Percentiles rank a stretch among this genome's conserved stretches.
phyloP scores from a whole-genome alignment of 2,888 invertebrate species.

The Argyra leucocephala region DNA sequence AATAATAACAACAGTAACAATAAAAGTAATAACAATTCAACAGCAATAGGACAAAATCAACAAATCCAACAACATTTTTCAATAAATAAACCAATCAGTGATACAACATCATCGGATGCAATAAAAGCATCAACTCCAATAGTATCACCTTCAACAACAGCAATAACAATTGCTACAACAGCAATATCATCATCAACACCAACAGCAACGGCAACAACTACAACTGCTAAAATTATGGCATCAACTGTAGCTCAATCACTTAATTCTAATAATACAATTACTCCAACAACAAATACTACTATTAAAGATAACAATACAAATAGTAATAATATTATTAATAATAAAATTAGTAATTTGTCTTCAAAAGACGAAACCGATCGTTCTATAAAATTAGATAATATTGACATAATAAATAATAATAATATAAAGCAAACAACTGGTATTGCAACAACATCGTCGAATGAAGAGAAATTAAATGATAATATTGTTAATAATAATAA shows the following conservation, averaged over 20 bases:
- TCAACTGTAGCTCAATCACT: constrained; percentile 21
- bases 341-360: neutral
- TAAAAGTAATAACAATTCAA: neutral
- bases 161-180: neutral
- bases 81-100: too few relatives aligned
- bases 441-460: neutral
- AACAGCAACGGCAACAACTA: neutral
- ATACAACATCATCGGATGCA: too few relatives aligned
- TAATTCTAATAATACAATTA: constrained; percentile 25
- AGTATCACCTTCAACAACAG: constrained; percentile 6
- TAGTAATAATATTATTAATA: constrained; percentile 6
- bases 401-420: constrained; percentile 14
- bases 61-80: too few relatives aligned
- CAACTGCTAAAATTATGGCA: neutral
- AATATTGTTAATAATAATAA: too few relatives aligned
- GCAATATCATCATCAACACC: neutral
- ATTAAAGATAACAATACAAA: constrained; percentile 11
- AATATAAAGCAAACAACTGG: too few relatives aligned
- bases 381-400: constrained; percentile 3
- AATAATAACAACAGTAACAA: neutral
- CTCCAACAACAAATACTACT: constrained; percentile 24
- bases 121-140: too few relatives aligned
- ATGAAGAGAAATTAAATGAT: too few relatives aligned
- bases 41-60: neutral
- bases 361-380: neutral